Evolutionary conservation across 2,888 invertebrate genomes (phyloP).

Genomic region (Apomyelois bistriatella): DNA sequence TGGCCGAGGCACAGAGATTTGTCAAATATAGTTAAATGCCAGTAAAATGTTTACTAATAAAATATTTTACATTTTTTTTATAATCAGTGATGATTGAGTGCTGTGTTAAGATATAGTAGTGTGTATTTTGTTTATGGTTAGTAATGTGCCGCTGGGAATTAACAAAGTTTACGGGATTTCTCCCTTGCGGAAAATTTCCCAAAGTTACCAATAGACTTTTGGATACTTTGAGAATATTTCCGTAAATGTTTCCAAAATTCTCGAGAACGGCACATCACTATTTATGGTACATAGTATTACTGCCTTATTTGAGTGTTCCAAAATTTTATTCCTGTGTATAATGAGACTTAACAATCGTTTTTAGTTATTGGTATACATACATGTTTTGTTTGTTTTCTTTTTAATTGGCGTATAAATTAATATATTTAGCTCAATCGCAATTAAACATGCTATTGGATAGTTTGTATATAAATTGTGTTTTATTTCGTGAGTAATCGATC

Average conservation of each 20-base stretch:
- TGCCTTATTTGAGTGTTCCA: slow-evolving; percentile 20
- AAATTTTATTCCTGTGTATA: slow-evolving; percentile 13
- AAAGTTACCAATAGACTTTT: no score
- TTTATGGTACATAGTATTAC: slow-evolving; percentile 15
- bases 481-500: slow-evolving; percentile 1
- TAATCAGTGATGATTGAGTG: slow-evolving; percentile 57
- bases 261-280: no score
- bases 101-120: slow-evolving; percentile 55
- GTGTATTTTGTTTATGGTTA: slow-evolving; percentile 34
- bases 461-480: slow-evolving; percentile 20
- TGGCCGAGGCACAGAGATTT: neutral
- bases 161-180: no score
- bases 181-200: no score
- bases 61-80: slow-evolving; percentile 26
- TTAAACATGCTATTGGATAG: slow-evolving; percentile 26
- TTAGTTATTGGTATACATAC: slow-evolving; percentile 16
- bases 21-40: slow-evolving; percentile 33
- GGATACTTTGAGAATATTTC: no score
- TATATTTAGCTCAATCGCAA: slow-evolving; percentile 35
- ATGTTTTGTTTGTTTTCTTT: slow-evolving; percentile 20
- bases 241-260: no score
- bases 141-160: no score
- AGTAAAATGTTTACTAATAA: slow-evolving; percentile 41
- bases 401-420: slow-evolving; percentile 24
- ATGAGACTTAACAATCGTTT: slow-evolving; percentile 14